Evolutionary conservation across 92 coral and sea anemone species (phyloP), one percentile per base, ranked within the genome.

Genomic region (Zoanthus sansibaricus): DNA sequence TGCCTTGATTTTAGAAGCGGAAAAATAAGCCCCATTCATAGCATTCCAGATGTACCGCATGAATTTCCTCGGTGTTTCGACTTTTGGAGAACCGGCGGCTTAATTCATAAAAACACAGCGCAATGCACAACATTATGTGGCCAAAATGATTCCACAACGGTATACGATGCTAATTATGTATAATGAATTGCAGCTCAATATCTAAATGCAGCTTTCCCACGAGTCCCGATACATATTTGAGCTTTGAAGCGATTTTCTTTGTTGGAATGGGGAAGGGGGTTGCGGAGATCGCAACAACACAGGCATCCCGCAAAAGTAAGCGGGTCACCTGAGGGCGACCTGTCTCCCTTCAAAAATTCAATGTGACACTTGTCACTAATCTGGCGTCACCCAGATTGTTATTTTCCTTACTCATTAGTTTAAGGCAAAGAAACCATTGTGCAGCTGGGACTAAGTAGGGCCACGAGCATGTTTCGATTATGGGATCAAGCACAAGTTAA

Each of bases 371-470:
- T 20, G 87, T 91, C 94, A 80, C 85, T 76, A 93, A 93, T 94
- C 99, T 95, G 99, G 98, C 99, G 99, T 97, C 95, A 97, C 99
- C 99, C 99, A 97, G 98, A 95, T 97, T 96, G 99, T 97, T 97
- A 97, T 97, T 97, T 97, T 97, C 99, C 99, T 97, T 97, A 97
- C 99, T 97, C 99, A 97, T 97, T 97, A 97, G 99, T 97, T 97
- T 97, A 97, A 97, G 99, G 99, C 99, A 83, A 86, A 31, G 17
- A 7, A 48, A 0, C 6, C 11, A 9, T 0, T 2, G 7, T 0
- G 42, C 12, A 2, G 5, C 15, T 61, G 62, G 15, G 4, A 0
- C 4, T 64, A 42, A 79, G 33, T 42, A 79, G 59, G n/a, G 30
- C 71, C 12, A 7, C 18, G 12, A 21, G 45, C 12, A 9, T 20